Conservation (phyloP, 1,140 invertebrate genomes). For the Cyphomyrmex costatus region DNA sequence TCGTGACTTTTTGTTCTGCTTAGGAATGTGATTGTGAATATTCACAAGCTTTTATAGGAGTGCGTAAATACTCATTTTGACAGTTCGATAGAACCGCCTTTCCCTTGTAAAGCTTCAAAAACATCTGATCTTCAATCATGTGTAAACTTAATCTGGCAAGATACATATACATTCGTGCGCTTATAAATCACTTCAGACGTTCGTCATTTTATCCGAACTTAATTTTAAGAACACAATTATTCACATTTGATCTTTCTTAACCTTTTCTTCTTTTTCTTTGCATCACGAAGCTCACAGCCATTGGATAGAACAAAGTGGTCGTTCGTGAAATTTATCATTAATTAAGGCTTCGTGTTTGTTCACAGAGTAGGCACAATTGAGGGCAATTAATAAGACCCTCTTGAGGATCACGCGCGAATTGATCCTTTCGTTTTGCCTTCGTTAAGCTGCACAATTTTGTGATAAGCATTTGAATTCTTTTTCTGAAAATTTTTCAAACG, state of each 20-base stretch:
- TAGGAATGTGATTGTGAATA: background rate
- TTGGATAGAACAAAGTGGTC: conserved; percentile 71
- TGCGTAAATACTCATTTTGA: conserved; percentile 3
- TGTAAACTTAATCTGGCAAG: conserved; percentile 77
- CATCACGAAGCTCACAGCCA: conserved; percentile 82
- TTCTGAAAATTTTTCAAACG: background rate
- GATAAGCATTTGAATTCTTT: background rate
- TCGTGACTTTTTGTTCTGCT: no score
- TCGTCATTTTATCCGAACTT: conserved; percentile 11
- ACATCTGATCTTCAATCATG: background rate
- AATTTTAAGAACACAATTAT: conserved; percentile 61
- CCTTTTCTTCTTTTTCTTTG: conserved; percentile 42
- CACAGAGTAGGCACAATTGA: background rate
- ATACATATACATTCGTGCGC: conserved; percentile 71
- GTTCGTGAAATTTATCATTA: conserved; percentile 56
- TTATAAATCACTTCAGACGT: conserved; percentile 1
- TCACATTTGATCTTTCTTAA: conserved; percentile 25
- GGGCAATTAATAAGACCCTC: background rate
- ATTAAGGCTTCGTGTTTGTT: conserved; percentile 65
- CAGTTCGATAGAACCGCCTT: background rate
- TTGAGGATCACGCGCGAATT: background rate
- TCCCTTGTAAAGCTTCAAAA: background rate
- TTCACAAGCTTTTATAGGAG: conserved; percentile 2
- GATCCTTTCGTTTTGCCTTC: background rate
- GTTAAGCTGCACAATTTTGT: background rate